Conservation (phyloP, 2,888 invertebrate species). For the Drosophila eohydei region DNA sequence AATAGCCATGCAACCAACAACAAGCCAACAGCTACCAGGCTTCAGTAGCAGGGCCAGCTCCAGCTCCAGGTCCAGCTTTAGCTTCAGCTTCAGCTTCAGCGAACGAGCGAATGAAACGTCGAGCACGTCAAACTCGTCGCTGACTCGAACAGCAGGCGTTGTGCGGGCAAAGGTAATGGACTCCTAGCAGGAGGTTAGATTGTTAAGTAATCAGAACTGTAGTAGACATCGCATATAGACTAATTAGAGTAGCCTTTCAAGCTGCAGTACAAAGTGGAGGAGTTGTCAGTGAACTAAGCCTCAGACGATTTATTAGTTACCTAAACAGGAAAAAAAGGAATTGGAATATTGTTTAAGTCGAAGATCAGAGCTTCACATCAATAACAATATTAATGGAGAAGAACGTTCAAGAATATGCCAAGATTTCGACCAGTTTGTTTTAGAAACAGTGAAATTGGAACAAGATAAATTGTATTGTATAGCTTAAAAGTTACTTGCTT, state of each 20-base stretch:
- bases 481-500: no score
- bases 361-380: background rate
- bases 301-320: background rate
- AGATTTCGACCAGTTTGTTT: no score
- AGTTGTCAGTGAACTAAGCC: background rate
- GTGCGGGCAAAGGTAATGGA: conserved; percentile 4
- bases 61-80: conserved; percentile 25
- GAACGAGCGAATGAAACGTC: conserved; percentile 5
- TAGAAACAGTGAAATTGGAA: no score
- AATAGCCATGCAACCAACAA: conserved; percentile 3
- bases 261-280: no score
- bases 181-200: conserved; percentile 33
- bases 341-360: background rate
- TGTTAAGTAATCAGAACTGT: conserved; percentile 4
- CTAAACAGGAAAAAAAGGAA: background rate
- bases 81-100: conserved; percentile 32
- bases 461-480: no score
- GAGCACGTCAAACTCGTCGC: conserved; percentile 62
- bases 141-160: conserved; percentile 16
- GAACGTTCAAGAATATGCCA: no score
- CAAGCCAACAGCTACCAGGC: conserved; percentile 3
- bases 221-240: background rate
- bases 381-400: no score
- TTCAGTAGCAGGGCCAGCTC: conserved; percentile 20
- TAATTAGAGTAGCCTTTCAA: background rate